Evolutionary conservation across 2,888 invertebrate species (phyloP).

Genomic region (Sesia apiformis): DNA sequence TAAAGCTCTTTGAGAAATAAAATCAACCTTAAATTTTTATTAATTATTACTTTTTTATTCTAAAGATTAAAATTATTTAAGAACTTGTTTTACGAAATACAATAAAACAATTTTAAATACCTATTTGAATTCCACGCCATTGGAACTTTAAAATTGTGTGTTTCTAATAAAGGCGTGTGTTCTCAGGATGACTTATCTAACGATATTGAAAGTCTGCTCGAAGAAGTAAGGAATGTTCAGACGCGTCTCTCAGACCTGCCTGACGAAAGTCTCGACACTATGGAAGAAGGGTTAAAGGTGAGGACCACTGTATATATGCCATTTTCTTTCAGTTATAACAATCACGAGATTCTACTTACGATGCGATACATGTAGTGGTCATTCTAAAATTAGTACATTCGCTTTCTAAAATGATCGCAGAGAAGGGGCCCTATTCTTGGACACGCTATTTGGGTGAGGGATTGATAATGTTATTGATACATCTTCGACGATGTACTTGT

Average conservation of each 20-base stretch:
- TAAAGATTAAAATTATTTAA: background rate
- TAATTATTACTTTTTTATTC: no score
- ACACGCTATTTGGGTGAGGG: constrained; percentile 3
- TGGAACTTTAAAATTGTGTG: constrained; percentile 13
- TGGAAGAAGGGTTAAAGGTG: constrained; percentile 83
- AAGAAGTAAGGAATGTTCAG: constrained; percentile 80
- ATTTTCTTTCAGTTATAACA: constrained; percentile 12
- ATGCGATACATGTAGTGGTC: constrained; percentile 11
- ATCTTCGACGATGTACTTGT: no score
- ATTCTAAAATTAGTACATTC: constrained; percentile 27
- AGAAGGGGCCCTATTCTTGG: constrained; percentile 18
- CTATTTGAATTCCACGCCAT: constrained; percentile 11
- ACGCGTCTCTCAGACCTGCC: constrained; percentile 80
- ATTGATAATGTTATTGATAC: background rate
- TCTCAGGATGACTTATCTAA: constrained; percentile 77
- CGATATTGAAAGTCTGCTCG: constrained; percentile 81
- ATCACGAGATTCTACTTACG: constrained; percentile 19
- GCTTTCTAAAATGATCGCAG: constrained; percentile 10
- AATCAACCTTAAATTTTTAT: background rate
- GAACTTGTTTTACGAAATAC: background rate
- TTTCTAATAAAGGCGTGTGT: constrained; percentile 58
- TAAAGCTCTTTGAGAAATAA: background rate
- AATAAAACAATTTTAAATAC: constrained; percentile 6
- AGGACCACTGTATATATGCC: constrained; percentile 50
- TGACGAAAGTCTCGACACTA: constrained; percentile 79